Base-by-base conservation (phyloP, 2,113 vertebrate species). In the Mustelus asterias region DNA sequence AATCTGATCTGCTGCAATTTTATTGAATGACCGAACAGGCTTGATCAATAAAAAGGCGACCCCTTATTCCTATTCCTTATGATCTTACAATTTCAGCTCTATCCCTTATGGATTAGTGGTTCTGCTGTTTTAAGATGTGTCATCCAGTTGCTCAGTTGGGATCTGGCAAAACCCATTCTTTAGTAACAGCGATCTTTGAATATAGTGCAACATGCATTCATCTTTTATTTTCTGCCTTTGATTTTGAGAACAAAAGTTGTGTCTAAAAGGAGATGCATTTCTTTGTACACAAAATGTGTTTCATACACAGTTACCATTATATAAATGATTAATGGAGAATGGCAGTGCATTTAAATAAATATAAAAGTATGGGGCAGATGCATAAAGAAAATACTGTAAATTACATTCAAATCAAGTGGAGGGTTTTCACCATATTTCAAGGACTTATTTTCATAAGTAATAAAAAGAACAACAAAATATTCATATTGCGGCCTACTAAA, bases 291-390 rank as follows among this genome's bases (percentile, higher is more conserved):
- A 92, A n/a, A 92, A 33, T 63, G 29, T n/a, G 58, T 92, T 92
- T 92, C 58, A 63, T 33, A 63, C n/a, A n/a, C 60, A n/a, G 26
- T 92, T 92, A 92, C 29, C 26, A 63, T 65, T 18, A n/a, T 13
- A 65, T 92, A n/a, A n/a, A 63, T 60, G n/a, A 92, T 90, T 63
- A 92, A 92, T 92, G 29, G 89, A 89, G n/a, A 92, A n/a, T 92
- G 89, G 29, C 63, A 9, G 6, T 33, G 60, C 58, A 18, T 92
- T n/a, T 60, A 92, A 92, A 92, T 60, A 63, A 63, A 90, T 63
- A 60, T 26, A 60, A 86, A 48, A 86, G 89, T 92, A 92, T 92
- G 58, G 89, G 89, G 89, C 14, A 92, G 89, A 63, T 33, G 58
- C 22, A 58, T 44, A 92, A 58, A 63, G 16, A 92, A 65, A 7